Base-by-base conservation (phyloP, 2,888 invertebrate genomes). In the Pandemis heparana region DNA sequence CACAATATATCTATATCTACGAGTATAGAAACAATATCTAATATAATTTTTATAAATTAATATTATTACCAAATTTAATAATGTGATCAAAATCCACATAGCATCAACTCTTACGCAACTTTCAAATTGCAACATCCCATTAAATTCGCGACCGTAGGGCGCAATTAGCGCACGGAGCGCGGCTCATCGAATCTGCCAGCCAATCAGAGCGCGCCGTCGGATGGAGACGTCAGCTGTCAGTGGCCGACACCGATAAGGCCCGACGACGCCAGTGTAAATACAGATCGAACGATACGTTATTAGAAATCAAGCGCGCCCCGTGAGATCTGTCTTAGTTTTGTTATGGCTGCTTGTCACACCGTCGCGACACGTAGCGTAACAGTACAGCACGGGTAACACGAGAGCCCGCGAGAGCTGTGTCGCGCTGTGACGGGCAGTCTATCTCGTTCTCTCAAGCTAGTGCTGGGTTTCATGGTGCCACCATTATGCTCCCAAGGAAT, bases 291-390 rank as follows among this genome's bases (percentile, higher is more conserved):
- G 78, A 78, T 78, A 78, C 77, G 77, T 77, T 78, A 78, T 78
- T 77, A 78, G 78, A 77, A 77, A 78, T 76, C 76, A 77, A 78
- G 74, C 78, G 75, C 78, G 75, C 77, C 76, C 76, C 78, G 77
- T 75, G 77, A 73, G 78, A 75, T 75, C 73, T 66, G 70, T 65
- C 75, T 73, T 73, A 65, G 71, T 70, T 75, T 53, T 16, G 14
- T 43, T 39, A 32, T 39, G 72, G 65, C n/a, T 23, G 51, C 9
- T 6, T 23, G 16, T 66, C 7, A 76, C 75, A 76, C 73, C 72
- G 70, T 16, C 9, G 4, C 43, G 43, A 43, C 0, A 12, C 43
- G 3, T 10, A 43, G 43, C 43, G 12, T 18, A 18, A 16, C 9
- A 32, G 2, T 2, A 32, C 2, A 32, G 23, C 23, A 32, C 23